Percentiles rank a stretch among this genome's conserved stretches.
Evolutionary conservation across 2,888 invertebrate species (phyloP).

Genomic region (Altica lythri): DNA sequence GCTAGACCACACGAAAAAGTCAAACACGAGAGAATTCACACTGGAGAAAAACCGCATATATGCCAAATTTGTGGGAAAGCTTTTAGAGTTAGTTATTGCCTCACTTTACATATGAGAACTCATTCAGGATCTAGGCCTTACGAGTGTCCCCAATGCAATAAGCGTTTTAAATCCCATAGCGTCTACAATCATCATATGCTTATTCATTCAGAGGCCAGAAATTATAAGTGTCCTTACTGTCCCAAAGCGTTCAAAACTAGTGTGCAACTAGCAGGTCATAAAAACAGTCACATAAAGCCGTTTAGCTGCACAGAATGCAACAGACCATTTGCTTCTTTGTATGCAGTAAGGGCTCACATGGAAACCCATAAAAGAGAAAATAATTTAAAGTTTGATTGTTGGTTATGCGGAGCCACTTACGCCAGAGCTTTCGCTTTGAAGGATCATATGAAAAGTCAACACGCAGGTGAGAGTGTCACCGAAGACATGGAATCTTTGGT

Average conservation of each 20-base stretch:
- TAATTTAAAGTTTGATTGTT: conserved; percentile 72
- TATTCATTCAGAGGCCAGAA: conserved; percentile 76
- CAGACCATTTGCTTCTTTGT: conserved; percentile 77
- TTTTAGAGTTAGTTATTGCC: conserved; percentile 78
- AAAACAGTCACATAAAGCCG: conserved; percentile 79
- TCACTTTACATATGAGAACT: conserved; percentile 79
- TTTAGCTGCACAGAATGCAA: conserved; percentile 78
- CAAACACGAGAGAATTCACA: conserved; percentile 83
- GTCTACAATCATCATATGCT: conserved; percentile 78
- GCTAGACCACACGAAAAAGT: conserved; percentile 80
- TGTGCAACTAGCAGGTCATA: conserved; percentile 78
- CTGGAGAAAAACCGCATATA: conserved; percentile 77
- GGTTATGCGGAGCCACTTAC: conserved; percentile 76
- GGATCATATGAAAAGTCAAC: conserved; percentile 73
- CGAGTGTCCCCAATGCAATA: conserved; percentile 72
- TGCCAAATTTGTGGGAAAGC: conserved; percentile 82
- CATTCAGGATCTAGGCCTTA: conserved; percentile 80
- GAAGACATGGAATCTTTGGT: background rate
- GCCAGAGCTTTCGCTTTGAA: conserved; percentile 75
- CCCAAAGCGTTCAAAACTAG: conserved; percentile 81
- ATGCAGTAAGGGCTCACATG: conserved; percentile 77
- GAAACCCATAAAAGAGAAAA: conserved; percentile 73
- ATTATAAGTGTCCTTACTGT: conserved; percentile 76
- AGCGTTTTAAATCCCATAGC: conserved; percentile 78
- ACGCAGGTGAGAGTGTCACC: conserved; percentile 44